phyloP scores from a whole-genome alignment of 2,113 vertebrate species.

The Fulica atra region DNA sequence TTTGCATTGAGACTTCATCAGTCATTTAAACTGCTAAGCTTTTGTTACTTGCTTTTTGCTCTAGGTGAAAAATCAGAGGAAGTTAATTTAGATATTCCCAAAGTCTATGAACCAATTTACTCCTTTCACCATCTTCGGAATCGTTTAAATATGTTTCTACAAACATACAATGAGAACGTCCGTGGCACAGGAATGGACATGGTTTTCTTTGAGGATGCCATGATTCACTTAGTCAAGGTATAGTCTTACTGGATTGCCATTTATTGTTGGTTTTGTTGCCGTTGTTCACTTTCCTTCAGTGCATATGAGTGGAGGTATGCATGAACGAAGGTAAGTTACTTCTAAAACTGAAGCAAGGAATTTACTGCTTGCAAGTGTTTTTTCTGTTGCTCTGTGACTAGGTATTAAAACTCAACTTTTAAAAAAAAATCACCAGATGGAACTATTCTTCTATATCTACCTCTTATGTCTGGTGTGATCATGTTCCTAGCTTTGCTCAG shows the following conservation, averaged over 20 bases:
- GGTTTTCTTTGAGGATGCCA: slow-evolving; percentile 94
- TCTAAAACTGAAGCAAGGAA: not conserved
- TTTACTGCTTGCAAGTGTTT: not conserved
- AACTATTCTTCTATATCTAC: not conserved
- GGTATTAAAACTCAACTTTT: not conserved
- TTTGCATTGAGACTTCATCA: not conserved
- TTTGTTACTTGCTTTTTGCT: not conserved
- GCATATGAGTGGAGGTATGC: not conserved
- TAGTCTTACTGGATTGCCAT: not conserved
- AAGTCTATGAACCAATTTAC: slow-evolving; percentile 87
- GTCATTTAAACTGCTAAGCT: not conserved
- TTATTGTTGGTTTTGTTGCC: not conserved
- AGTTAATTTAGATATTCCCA: slow-evolving; percentile 82
- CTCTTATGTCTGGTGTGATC: not conserved
- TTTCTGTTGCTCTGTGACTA: not conserved
- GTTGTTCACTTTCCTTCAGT: not conserved
- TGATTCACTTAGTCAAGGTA: slow-evolving; percentile 96
- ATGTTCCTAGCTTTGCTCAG: not conserved
- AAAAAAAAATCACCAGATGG: not conserved
- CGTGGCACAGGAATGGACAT: slow-evolving; percentile 89
- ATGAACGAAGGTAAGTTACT: not conserved
- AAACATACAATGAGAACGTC: slow-evolving; percentile 86
- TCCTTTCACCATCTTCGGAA: slow-evolving; percentile 84
- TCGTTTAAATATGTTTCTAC: slow-evolving; percentile 86
- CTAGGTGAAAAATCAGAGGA: slow-evolving; percentile 86